Conservation (phyloP, 2,888 invertebrate species). For the Drosophila helvetica region DNA sequence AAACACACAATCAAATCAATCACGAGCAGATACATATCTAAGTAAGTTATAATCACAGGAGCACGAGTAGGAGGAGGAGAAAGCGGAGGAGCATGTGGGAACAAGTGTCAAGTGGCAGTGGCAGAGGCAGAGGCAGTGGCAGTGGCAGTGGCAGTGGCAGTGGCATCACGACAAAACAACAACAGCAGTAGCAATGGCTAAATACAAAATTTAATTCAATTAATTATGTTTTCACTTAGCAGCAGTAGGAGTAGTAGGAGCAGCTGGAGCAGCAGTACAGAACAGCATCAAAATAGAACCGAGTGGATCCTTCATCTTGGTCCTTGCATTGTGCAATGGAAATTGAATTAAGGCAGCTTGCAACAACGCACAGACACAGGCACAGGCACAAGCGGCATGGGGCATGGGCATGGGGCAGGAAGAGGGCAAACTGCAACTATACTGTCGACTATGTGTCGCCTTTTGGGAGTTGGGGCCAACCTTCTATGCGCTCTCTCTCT, state of each 20-base stretch:
- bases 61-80: neutral
- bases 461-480: slow-evolving; percentile 8
- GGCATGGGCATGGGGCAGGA: neutral
- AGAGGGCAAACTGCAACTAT: slow-evolving; percentile 28
- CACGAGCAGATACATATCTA: slow-evolving; percentile 4
- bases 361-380: slow-evolving; percentile 10
- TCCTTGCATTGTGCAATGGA: slow-evolving; percentile 48
- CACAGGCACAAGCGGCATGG: neutral
- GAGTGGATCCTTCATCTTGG: slow-evolving; percentile 12
- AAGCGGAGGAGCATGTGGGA: neutral
- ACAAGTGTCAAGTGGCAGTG: slow-evolving; percentile 37
- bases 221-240: slow-evolving; percentile 77
- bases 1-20: slow-evolving; percentile 23
- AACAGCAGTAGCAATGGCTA: slow-evolving; percentile 41
- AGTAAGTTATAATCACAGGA: neutral
- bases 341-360: slow-evolving; percentile 71
- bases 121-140: too few relatives aligned
- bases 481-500: neutral
- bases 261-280: neutral
- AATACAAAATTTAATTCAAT: slow-evolving; percentile 79
- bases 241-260: slow-evolving; percentile 15
- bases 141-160: slow-evolving; percentile 13
- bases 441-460: slow-evolving; percentile 15
- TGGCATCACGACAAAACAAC: slow-evolving; percentile 8
- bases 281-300: neutral